These are phyloP conservation scores for Urechis unicinctus DNA, from an alignment of 2,888 invertebrate species.

Conservation along the genomic window DNA sequence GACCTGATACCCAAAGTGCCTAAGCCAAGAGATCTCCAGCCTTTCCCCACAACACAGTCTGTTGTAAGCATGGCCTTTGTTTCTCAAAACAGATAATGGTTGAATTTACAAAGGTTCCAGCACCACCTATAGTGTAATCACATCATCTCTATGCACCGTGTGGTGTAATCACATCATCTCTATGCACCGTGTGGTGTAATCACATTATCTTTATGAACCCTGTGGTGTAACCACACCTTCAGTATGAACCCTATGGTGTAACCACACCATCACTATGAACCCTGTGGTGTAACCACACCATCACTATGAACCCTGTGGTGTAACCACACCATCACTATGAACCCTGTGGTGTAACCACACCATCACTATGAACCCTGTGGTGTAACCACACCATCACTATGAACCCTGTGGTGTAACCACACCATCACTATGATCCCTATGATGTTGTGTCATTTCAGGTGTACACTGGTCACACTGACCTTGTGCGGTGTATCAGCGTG, in stretches of 20 bases:
- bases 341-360: too few species aligned
- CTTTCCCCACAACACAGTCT: conserved; percentile 85
- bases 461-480: conserved; percentile 76
- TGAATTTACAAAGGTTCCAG: conserved; percentile 88
- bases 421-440: too few species aligned
- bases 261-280: too few species aligned
- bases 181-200: conserved; percentile 63
- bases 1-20: conserved; percentile 90
- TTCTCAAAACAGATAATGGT: conserved; percentile 94
- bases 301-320: too few species aligned
- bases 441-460: too few species aligned
- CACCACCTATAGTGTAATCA: conserved; percentile 85
- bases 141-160: too few species aligned
- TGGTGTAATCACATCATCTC: neutral
- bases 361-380: too few species aligned
- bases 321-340: too few species aligned
- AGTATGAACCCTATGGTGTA: too few species aligned
- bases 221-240: conserved; percentile 53
- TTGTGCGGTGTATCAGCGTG: conserved; percentile 74
- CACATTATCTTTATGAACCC: conserved; percentile 80
- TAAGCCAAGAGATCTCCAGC: conserved; percentile 89
- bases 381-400: too few species aligned
- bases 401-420: too few species aligned
- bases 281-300: too few species aligned
- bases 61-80: conserved; percentile 74